Conservation (phyloP, 1,140 invertebrate genomes). For the Ladona fulva region DNA sequence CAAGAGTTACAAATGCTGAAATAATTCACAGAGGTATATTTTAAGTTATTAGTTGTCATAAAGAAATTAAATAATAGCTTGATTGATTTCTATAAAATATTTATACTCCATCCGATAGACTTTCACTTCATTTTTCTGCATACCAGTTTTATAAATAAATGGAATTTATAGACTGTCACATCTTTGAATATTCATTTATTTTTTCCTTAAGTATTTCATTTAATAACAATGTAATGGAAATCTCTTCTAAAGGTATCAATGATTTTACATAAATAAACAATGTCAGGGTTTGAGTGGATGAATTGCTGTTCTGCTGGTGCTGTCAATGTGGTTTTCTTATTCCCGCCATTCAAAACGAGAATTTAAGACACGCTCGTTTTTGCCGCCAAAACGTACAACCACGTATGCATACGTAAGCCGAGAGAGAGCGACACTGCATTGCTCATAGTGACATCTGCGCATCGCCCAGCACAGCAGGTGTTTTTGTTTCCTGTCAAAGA, state of each 20-base stretch:
- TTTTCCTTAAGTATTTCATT: neutral
- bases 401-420: constrained; percentile 7
- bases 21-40: neutral
- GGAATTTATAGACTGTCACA: constrained; percentile 1
- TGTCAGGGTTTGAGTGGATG: neutral
- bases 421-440: constrained; percentile 7
- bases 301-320: neutral
- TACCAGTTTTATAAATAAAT: constrained; percentile 11
- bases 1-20: neutral
- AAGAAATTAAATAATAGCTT: neutral
- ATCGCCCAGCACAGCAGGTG: constrained; percentile 17
- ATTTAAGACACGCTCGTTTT: neutral
- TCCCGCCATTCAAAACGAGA: neutral
- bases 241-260: no score
- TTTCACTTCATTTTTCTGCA: neutral
- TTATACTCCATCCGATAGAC: neutral
- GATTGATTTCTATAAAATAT: constrained; percentile 5
- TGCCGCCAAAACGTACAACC: neutral
- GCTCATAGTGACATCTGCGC: constrained; percentile 11
- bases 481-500: constrained; percentile 18
- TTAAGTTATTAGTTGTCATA: constrained; percentile 7
- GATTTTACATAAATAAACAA: neutral
- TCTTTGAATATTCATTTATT: neutral
- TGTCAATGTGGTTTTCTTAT: neutral
- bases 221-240: neutral